Evolutionary conservation across 2,797 vertebrate species (phyloP), one percentile per base, ranked within the genome.

Genomic region (Neomorphus geoffroyi): DNA sequence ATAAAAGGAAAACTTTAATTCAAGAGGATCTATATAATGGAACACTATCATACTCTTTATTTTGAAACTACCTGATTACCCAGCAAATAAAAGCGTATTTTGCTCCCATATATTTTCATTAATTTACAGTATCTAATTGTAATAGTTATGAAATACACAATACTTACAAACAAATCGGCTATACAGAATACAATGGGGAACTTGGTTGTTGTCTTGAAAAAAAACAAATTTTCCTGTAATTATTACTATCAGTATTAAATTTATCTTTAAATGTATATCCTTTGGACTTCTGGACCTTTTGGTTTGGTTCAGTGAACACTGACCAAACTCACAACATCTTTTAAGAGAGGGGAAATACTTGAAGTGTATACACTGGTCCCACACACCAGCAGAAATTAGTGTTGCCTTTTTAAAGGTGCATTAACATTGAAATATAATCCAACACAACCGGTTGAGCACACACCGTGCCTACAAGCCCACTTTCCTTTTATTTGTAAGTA

Each of bases 331-430:
- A 0, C 19, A 84, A 16, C 7, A 33, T 18, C 56, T 74, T 81
- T 45, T 30, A 48, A 48, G 18, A 16, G 6, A 58, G 13, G 8
- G 12, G 32, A 80, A 87, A 82, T 11, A 62, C 24, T 13, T 78
- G 9, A 39, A 58, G n/a, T 6, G 18, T 19, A 30, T 11, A 21
- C 16, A 26, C 30, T 3, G 53, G 78, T 86, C 33, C 48, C 72
- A 69, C 51, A 48, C 14, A 53, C 18, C 21, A 26, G 18, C 1
- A 39, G 35, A 90, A 90, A 61, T 46, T 9, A 66, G 56, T 27
- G 16, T 66, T 87, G 80, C 64, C 80, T 85, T 67, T 95, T 91
- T 80, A 94, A 92, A 95, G 74, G 26, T 88, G 19, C 37, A 69
- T 80, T 91, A 88, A 66, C 57, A 78, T 5, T 45, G 39, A 87